Conservation (phyloP, 2,113 vertebrate species). For the Epinephelus lanceolatus region DNA sequence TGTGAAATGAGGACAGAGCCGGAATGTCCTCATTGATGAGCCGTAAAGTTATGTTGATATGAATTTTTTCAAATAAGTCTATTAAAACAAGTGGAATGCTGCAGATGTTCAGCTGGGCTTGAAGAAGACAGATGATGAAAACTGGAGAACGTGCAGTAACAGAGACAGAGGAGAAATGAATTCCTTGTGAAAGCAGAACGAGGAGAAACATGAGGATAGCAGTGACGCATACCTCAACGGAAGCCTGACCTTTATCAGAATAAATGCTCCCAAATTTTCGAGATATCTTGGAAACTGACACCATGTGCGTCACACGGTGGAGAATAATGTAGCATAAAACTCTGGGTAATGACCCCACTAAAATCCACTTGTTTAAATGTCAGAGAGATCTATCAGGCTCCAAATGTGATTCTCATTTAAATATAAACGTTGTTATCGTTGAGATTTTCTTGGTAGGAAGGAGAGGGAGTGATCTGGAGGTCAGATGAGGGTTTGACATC, state of each 20-base stretch:
- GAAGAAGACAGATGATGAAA: constrained; percentile 28
- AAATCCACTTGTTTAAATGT: constrained; percentile 65
- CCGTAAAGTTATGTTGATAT: constrained; percentile 36
- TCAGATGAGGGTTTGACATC: constrained; percentile 34
- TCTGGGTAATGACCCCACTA: constrained; percentile 45
- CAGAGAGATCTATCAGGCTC: constrained; percentile 55
- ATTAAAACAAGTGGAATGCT: constrained; percentile 57
- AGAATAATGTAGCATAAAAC: constrained; percentile 61
- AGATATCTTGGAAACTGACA: constrained; percentile 68
- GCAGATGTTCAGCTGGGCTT: constrained; percentile 50
- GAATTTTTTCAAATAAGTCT: constrained; percentile 43
- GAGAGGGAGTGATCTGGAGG: constrained; percentile 4
- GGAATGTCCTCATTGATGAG: constrained; percentile 37
- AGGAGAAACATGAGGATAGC: constrained; percentile 67
- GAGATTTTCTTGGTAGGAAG: neutral
- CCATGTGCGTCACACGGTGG: constrained; percentile 74
- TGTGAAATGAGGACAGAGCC: neutral
- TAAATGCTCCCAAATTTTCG: constrained; percentile 56
- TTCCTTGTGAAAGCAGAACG: constrained; percentile 67
- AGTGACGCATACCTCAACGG: constrained; percentile 76
- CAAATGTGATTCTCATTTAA: constrained; percentile 48
- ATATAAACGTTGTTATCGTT: constrained; percentile 28
- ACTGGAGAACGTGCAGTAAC: constrained; percentile 13
- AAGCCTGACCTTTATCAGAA: constrained; percentile 73
- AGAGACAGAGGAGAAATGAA: constrained; percentile 58